A percentile compares a stretch with the other conserved stretches of the same genome.
Evolutionary conservation across 2,888 invertebrate genomes (phyloP).

Genomic region (Thumatha senex): DNA sequence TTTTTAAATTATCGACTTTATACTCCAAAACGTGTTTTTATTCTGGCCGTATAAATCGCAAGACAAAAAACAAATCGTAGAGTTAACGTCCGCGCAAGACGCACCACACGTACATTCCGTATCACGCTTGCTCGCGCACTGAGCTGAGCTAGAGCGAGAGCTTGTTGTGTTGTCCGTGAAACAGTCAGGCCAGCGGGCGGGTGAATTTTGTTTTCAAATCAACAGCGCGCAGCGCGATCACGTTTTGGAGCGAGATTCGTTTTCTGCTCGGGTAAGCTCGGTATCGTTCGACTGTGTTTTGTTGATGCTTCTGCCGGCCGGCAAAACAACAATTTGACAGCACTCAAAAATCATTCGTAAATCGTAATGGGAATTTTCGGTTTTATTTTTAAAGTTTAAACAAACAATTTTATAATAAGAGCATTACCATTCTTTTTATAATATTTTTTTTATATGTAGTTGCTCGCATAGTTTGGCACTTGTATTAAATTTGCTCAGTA

Average conservation of each 20-base stretch:
- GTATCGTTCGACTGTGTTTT: constrained; percentile 61
- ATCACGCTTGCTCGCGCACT: constrained; percentile 84
- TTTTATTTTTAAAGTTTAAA: too few relatives aligned
- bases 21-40: constrained; percentile 73
- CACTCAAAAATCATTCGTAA: neutral
- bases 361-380: too few relatives aligned
- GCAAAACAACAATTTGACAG: constrained; percentile 14
- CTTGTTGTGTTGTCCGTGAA: constrained; percentile 43
- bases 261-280: constrained; percentile 63
- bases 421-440: too few relatives aligned
- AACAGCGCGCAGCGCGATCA: constrained; percentile 65
- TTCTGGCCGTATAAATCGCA: constrained; percentile 79
- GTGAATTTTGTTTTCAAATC: constrained; percentile 79
- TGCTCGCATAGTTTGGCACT: too few relatives aligned
- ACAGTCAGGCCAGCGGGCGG: constrained; percentile 43
- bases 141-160: constrained; percentile 33
- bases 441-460: too few relatives aligned
- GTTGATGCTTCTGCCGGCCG: constrained; percentile 50
- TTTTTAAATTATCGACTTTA: constrained; percentile 68
- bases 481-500: too few relatives aligned
- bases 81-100: constrained; percentile 83
- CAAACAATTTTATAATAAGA: too few relatives aligned
- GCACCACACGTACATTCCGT: constrained; percentile 84
- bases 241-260: constrained; percentile 77
- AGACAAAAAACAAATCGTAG: constrained; percentile 73